Conservation (phyloP, 2,113 vertebrate genomes). For the Acanthisitta chloris region DNA sequence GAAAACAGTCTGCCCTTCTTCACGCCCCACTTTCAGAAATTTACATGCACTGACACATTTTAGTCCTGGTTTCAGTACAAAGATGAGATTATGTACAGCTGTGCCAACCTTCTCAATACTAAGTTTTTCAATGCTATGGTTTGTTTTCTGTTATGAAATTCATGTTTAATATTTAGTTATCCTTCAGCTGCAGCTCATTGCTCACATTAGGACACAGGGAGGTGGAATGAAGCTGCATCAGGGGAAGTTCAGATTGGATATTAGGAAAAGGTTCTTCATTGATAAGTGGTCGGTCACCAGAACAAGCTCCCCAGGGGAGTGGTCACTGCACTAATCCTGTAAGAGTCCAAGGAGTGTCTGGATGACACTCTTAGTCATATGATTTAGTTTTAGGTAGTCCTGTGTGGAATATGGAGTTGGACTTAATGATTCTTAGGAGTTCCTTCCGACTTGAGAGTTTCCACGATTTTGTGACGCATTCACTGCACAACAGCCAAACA, state of each 20-base stretch:
- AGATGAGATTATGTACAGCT: not conserved
- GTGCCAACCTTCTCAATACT: not conserved
- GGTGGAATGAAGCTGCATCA: not conserved
- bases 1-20: not conserved
- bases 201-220: not conserved
- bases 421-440: not conserved
- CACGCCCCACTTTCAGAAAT: not conserved
- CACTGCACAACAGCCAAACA: not conserved
- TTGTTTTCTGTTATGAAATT: not conserved
- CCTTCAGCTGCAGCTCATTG: not conserved
- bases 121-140: not conserved
- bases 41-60: not conserved
- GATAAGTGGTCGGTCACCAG: fast-evolving
- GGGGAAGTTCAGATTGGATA: not conserved
- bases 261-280: not conserved
- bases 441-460: not conserved
- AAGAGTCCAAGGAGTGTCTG: not conserved
- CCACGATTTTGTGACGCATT: not conserved
- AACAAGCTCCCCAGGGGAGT: not conserved
- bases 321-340: not conserved
- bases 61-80: not conserved
- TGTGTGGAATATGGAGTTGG: not conserved
- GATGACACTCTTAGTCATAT: not conserved
- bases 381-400: not conserved
- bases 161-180: not conserved